Conservation (phyloP, 2,888 invertebrate species). For the Polydrusus cervinus region DNA sequence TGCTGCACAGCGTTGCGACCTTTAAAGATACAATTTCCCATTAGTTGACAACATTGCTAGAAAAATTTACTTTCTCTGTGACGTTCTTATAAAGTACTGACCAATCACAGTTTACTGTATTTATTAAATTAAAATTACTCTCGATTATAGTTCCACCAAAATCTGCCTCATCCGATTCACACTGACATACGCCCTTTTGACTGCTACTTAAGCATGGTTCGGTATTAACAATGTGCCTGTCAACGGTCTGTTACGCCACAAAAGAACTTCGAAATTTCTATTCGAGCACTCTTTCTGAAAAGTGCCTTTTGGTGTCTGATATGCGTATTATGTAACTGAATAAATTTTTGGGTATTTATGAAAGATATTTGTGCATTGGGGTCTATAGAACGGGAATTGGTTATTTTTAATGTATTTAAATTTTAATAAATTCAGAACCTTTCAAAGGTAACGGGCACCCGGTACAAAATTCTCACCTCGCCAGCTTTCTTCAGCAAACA, state of each 20-base stretch:
- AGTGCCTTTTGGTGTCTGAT: conserved; percentile 48
- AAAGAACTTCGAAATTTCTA: conserved; percentile 46
- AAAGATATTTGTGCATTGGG: neutral
- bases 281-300: conserved; percentile 42
- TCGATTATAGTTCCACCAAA: no score
- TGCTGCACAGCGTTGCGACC: no score
- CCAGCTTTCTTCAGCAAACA: conserved; percentile 34
- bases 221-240: conserved; percentile 49
- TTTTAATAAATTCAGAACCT: no score
- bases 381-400: neutral
- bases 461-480: conserved; percentile 9
- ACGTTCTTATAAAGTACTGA: no score
- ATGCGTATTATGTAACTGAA: conserved; percentile 37
- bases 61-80: no score
- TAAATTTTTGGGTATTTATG: conserved; percentile 36
- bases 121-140: no score
- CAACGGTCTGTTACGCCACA: conserved; percentile 41
- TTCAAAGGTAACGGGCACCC: no score
- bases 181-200: conserved; percentile 28
- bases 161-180: conserved; percentile 30
- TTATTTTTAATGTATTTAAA: neutral
- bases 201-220: conserved; percentile 46
- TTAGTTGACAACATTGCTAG: no score
- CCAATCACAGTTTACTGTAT: no score
- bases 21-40: no score